A percentile compares a stretch with the other conserved stretches of the same genome.
Evolutionary conservation across 2,797 vertebrate species (phyloP).

Genomic region (Semaprochilodus insignis): DNA sequence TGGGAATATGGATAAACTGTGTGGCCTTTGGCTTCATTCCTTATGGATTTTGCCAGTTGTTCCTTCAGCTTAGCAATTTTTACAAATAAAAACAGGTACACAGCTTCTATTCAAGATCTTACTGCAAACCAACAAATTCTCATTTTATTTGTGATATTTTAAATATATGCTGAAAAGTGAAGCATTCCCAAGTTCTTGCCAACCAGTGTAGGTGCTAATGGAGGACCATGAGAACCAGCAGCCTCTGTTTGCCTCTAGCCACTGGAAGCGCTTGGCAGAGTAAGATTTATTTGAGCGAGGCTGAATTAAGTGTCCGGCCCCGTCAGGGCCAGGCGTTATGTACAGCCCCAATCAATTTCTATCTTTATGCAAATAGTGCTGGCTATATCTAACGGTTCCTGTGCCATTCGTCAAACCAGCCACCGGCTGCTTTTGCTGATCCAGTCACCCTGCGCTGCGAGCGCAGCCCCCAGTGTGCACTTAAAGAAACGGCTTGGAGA

Average conservation of each 20-base stretch:
- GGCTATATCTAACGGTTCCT: slow-evolving; percentile 34
- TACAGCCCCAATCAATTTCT: slow-evolving; percentile 24
- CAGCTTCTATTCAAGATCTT: neutral
- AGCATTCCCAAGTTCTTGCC: neutral
- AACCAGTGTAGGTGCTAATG: neutral
- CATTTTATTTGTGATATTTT: neutral
- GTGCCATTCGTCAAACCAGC: slow-evolving; percentile 46
- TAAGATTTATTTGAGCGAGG: slow-evolving; percentile 38
- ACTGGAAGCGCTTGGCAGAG: slow-evolving; percentile 10
- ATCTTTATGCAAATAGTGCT: slow-evolving; percentile 26
- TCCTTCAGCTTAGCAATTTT: no score
- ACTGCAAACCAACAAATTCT: neutral
- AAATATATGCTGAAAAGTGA: neutral
- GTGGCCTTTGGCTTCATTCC: neutral
- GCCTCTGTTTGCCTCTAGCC: neutral
- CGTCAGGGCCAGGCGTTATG: slow-evolving; percentile 21
- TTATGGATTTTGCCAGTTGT: no score
- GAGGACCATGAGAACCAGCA: neutral
- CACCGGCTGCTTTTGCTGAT: slow-evolving; percentile 24
- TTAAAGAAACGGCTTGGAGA: neutral
- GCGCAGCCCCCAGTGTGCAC: neutral
- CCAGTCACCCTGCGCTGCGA: neutral
- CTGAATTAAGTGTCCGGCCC: slow-evolving; percentile 33
- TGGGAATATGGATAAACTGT: neutral
- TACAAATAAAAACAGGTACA: no score